Conservation (phyloP, 2,797 vertebrate genomes). For the Varecia variegata region DNA sequence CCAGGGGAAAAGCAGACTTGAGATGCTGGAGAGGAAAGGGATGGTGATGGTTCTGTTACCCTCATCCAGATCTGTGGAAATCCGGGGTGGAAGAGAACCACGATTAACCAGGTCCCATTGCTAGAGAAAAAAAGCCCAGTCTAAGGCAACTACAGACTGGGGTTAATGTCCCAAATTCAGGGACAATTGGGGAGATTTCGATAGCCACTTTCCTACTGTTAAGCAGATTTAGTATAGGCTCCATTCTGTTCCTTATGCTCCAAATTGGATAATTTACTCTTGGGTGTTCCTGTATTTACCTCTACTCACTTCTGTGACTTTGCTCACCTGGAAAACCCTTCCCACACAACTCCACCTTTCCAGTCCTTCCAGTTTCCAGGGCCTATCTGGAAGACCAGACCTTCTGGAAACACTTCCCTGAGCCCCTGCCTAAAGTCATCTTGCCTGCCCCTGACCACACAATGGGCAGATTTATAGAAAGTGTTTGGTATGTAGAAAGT, state of each 20-base stretch:
- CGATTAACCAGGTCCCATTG: neutral
- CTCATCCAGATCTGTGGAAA: conserved; percentile 22
- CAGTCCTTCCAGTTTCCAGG: neutral
- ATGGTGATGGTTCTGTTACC: neutral
- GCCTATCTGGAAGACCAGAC: neutral
- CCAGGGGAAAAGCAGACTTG: neutral
- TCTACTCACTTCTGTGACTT: neutral
- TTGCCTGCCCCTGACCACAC: neutral
- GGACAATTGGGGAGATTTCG: neutral
- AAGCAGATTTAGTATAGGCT: neutral
- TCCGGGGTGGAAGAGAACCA: neutral
- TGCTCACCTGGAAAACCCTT: neutral
- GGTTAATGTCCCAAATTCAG: neutral
- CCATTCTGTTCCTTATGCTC: conserved; percentile 26
- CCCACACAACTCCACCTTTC: neutral
- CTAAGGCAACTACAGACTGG: neutral
- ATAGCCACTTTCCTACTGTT: neutral
- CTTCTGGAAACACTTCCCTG: neutral
- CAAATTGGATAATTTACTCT: neutral
- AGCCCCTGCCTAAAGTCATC: conserved; percentile 1
- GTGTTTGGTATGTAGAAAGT: neutral
- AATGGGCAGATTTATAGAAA: neutral
- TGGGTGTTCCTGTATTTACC: neutral
- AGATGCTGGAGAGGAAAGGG: neutral
- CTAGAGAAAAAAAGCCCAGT: conserved; percentile 15